Evolutionary conservation across 1,140 invertebrate species (phyloP).

Genomic region (Drosophila watanabei): DNA sequence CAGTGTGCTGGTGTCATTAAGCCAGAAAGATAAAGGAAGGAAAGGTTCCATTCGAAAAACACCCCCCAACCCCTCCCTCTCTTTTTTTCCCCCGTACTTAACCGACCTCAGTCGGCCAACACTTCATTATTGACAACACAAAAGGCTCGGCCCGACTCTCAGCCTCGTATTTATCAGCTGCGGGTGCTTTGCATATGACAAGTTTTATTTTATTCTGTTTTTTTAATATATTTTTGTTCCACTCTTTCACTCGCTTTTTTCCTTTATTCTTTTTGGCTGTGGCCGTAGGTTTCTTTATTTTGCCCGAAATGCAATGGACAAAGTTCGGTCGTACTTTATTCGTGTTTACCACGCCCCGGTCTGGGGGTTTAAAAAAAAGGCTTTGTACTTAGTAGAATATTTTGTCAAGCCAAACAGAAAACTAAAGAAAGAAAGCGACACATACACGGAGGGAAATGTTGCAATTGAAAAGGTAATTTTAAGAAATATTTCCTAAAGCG

Average conservation of each 20-base stretch:
- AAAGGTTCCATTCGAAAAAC: conserved; percentile 2
- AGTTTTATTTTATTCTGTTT: conserved; percentile 24
- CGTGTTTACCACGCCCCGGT: conserved; percentile 51
- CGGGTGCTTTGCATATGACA: conserved; percentile 66
- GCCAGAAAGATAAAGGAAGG: conserved; percentile 68
- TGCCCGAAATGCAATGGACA: conserved; percentile 44
- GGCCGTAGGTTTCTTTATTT: conserved; percentile 25
- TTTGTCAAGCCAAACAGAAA: conserved; percentile 28
- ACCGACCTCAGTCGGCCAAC: conserved; percentile 55
- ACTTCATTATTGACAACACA: conserved; percentile 80
- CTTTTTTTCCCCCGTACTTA: background rate
- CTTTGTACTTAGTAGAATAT: conserved; percentile 59
- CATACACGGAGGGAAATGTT: background rate
- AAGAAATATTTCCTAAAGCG: no score
- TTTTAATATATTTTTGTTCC: conserved; percentile 4
- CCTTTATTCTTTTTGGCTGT: conserved; percentile 8
- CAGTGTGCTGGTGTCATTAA: conserved; percentile 80
- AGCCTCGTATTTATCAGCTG: conserved; percentile 49
- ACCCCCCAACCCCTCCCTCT: conserved; percentile 6
- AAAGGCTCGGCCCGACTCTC: conserved; percentile 37
- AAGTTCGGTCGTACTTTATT: conserved; percentile 42
- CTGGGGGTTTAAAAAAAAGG: conserved; percentile 37
- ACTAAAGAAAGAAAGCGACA: conserved; percentile 26
- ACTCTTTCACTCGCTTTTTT: conserved; percentile 33
- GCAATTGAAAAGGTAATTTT: background rate